Base-by-base conservation (phyloP, 2,113 vertebrate genomes). In the Egretta garzetta region DNA sequence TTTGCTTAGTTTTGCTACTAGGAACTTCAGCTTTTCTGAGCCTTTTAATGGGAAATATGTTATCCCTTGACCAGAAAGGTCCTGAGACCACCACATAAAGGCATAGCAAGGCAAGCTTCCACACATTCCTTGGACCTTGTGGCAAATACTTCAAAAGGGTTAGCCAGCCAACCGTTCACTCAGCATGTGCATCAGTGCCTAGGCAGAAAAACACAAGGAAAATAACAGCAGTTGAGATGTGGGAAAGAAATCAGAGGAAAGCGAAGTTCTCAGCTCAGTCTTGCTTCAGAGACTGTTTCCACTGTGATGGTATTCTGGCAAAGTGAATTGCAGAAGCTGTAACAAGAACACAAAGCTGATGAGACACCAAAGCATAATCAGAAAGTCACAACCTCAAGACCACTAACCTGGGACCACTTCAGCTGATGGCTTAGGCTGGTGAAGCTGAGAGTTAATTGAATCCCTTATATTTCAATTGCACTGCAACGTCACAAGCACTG, bases 71-170 rank as follows among this genome's bases (percentile, higher is more conserved):
- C 28, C 8, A 82, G 50, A 85, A 67, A 49, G 0, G 4, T 55
- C 9, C 9, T 14, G 5, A 72, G 11, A 17, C 8, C 17, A 21
- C 13, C 15, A 53, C 1, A 6, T 18, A 8, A 37, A 81, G 15
- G 2, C 0, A 0, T 4, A 76, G 21, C 1, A 0, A 93, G 17
- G 18, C 23, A 85, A 68, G 15, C 5, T 87, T 63, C 55, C 32
- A n/a, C 5, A 1, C 0, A 1, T 16, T 64, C 19, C 5, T 76
- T 73, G 62, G 35, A 67, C 14, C 11, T 76, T 76, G 26, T 32
- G 4, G 1, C 41, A 83, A 68, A 19, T 49, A 43, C 9, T 37
- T 85, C 49, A 45, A 73, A 73, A 70, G 3, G 3, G 2, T 62
- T 59, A 39, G 32, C 37, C 55, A 89, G 30, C 24, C 41, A 62